Evolutionary conservation across 30 jellyfish, hydroid and myxozoan genomes (phyloP), one percentile per base, ranked within the genome.

Genomic region (Turritopsis dohrnii): DNA sequence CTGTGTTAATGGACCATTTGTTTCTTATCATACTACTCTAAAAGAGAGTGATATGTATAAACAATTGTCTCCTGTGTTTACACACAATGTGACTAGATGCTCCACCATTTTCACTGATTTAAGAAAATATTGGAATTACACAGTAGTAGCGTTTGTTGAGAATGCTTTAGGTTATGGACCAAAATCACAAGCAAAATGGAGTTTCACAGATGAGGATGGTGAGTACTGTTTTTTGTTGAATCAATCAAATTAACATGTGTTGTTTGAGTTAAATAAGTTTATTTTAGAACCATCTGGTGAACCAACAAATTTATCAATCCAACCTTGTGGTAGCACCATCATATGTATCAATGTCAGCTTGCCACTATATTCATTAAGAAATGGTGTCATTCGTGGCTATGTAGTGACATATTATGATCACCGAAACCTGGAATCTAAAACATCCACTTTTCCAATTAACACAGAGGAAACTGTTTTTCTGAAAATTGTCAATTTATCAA

Each of bases 1-100:
- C 30, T 69, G 77, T 69, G 16, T 69, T 1, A 69, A 69, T 69
- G 77, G 77, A n/a, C 28, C 30, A n/a, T 69, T 69, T n/a, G 30
- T 1, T 23, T 69, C 30, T 69, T 69, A 69, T 69, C 22, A 69
- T 69, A 21, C 19, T 21, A 21, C 19, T 9, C 30, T 69, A n/a
- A 23, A 8, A 21, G 77, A 69, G 22, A 69, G 77, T 69, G 77
- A 69, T 23, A n/a, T 19, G 22, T 69, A 69, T 69, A 21, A 27
- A 69, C 22, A 19, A 27, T 0, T 23, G 19, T n/a, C 30, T 69
- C 8, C 16, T 69, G 19, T 7, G 28, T 19, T 7, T n/a, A n/a
- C 30, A 7, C 77, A 69, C 9, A 69, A 69, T 69, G 9, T 69
- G 22, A 69, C 77, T 69, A 21, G 4, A 1, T n/a, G 30, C 30